These are phyloP conservation scores for Platyscapa corneri DNA, from an alignment of 1,140 invertebrate genomes.

Conservation along the genomic window DNA sequence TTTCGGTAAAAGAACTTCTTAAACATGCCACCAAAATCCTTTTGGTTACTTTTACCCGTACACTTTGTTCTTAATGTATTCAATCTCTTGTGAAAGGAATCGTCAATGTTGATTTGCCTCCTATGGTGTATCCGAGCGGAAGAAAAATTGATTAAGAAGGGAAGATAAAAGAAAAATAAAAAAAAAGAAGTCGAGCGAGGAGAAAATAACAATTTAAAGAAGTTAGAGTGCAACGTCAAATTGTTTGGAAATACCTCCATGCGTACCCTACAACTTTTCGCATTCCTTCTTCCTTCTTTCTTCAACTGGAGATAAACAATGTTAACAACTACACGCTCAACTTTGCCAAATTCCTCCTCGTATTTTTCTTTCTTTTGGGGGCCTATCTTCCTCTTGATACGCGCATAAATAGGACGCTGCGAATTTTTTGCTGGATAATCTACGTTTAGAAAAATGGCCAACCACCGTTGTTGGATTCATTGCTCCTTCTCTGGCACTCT, in stretches of 20 bases:
- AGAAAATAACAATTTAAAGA: neutral
- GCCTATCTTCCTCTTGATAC: constrained; percentile 49
- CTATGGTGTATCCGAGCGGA: too few relatives aligned
- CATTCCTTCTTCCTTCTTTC: constrained; percentile 35
- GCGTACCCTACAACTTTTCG: constrained; percentile 28
- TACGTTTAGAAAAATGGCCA: constrained; percentile 58
- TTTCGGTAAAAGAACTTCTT: too few relatives aligned
- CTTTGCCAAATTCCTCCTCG: neutral
- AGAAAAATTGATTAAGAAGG: too few relatives aligned
- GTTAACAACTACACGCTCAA: constrained; percentile 59
- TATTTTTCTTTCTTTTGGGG: constrained; percentile 47
- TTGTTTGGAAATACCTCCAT: constrained; percentile 19
- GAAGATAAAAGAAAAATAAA: neutral
- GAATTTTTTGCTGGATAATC: constrained; percentile 54
- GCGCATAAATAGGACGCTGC: constrained; percentile 56
- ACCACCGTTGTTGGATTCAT: constrained; percentile 1
- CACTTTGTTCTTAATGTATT: too few relatives aligned
- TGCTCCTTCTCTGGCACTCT: neutral
- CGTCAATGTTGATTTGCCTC: too few relatives aligned
- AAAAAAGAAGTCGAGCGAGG: neutral
- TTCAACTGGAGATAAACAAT: constrained; percentile 55
- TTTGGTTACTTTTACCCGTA: too few relatives aligned
- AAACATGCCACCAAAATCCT: too few relatives aligned
- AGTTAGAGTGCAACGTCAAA: neutral
- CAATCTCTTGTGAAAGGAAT: too few relatives aligned